phyloP scores from a whole-genome alignment of 2,888 invertebrate species.

The Aproaerema taeniolella region DNA sequence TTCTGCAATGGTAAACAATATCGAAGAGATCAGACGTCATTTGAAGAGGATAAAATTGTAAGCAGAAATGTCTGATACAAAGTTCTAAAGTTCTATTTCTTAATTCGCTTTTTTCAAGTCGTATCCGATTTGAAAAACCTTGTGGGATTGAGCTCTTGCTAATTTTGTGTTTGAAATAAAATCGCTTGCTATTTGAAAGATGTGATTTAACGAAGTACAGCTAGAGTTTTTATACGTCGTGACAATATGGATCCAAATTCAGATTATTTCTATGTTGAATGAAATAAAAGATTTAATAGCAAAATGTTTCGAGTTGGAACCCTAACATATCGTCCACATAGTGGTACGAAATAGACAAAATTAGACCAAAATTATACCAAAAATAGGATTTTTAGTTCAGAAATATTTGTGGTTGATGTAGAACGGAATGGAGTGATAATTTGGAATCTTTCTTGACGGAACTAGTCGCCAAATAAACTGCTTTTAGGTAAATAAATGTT shows the following conservation, averaged over 20 bases:
- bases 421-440: slow-evolving; percentile 39
- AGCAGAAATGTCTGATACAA: too few relatives aligned
- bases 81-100: too few relatives aligned
- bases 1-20: too few relatives aligned
- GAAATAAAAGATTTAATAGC: slow-evolving; percentile 67
- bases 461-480: slow-evolving; percentile 70
- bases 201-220: too few relatives aligned
- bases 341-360: slow-evolving; percentile 57
- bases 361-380: slow-evolving; percentile 43
- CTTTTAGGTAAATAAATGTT: slow-evolving; percentile 69
- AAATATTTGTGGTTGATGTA: slow-evolving; percentile 22
- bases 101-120: too few relatives aligned
- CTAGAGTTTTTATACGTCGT: slow-evolving; percentile 53
- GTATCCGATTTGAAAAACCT: too few relatives aligned
- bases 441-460: slow-evolving; percentile 75
- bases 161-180: too few relatives aligned
- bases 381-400: slow-evolving; percentile 31
- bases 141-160: too few relatives aligned
- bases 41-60: too few relatives aligned
- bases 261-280: slow-evolving; percentile 63
- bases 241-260: slow-evolving; percentile 64
- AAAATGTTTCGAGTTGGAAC: slow-evolving; percentile 54
- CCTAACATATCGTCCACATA: slow-evolving; percentile 69
- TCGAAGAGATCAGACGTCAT: too few relatives aligned
- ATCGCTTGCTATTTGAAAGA: too few relatives aligned